A percentile compares a stretch with the other conserved stretches of the same genome.
phyloP scores from a whole-genome alignment of 2,888 invertebrate species.

The Lydus trimaculatus region DNA sequence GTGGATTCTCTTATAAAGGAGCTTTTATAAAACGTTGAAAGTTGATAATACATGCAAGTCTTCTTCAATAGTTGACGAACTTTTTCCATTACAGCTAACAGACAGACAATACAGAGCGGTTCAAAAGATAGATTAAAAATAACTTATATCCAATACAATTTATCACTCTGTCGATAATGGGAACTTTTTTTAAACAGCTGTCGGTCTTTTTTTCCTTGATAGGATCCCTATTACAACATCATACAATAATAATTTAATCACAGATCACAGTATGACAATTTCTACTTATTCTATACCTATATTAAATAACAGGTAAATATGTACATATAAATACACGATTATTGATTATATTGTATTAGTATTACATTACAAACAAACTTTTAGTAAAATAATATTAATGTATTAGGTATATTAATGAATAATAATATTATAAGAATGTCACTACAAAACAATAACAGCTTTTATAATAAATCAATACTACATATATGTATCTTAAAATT shows the following conservation, averaged over 20 bases:
- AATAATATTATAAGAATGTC: no score
- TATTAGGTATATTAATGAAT: no score
- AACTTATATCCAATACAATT: conserved; percentile 48
- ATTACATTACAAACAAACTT: no score
- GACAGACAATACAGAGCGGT: conserved; percentile 50
- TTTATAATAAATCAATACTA: no score
- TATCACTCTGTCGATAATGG: conserved; percentile 43
- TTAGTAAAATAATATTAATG: no score
- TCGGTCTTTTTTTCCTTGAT: conserved; percentile 3
- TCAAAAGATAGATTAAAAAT: conserved; percentile 50
- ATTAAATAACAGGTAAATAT: no score
- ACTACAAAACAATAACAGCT: no score
- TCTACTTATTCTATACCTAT: no score
- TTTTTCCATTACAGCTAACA: conserved; percentile 56
- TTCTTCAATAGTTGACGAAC: conserved; percentile 52
- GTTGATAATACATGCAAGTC: conserved; percentile 54
- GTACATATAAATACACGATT: no score
- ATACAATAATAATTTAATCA: conserved; percentile 7
- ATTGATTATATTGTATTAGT: no score
- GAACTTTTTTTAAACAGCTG: conserved; percentile 22
- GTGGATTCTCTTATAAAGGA: conserved; percentile 33
- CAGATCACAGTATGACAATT: not conserved
- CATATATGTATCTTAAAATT: not conserved
- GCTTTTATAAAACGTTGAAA: conserved; percentile 47
- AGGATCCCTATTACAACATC: not conserved